Percentiles rank a stretch among this genome's conserved stretches.
These are phyloP conservation scores for Rattus norvegicus DNA, from an alignment of 2,113 vertebrate species.

Conservation along the genomic window GRCr8 NC_086020.1:31912001-31912500, in stretches of 20 bases:
- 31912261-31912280: background rate
- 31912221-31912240: conserved; percentile 2
- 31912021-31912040: background rate
- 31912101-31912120: conserved; percentile 31
- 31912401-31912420: background rate
- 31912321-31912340: background rate
- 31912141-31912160: background rate
- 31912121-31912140: conserved; percentile 14
- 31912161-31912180: conserved; percentile 29
- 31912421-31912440: background rate
- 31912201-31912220: background rate
- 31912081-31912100: background rate
- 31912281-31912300: conserved; percentile 30
- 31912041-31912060: background rate
- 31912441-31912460: conserved; percentile 5
- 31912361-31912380: conserved; percentile 44
- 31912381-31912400: background rate
- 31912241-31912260: conserved; percentile 14
- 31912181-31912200: conserved; percentile 46
- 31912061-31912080: background rate
- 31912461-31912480: conserved; percentile 14
- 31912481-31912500: background rate
- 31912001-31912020: background rate
- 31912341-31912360: conserved; percentile 6
- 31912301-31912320: conserved; percentile 32